These are phyloP conservation scores for Caranx ignobilis DNA, from an alignment of 2,113 vertebrate species.

Conservation along the genomic window DNA sequence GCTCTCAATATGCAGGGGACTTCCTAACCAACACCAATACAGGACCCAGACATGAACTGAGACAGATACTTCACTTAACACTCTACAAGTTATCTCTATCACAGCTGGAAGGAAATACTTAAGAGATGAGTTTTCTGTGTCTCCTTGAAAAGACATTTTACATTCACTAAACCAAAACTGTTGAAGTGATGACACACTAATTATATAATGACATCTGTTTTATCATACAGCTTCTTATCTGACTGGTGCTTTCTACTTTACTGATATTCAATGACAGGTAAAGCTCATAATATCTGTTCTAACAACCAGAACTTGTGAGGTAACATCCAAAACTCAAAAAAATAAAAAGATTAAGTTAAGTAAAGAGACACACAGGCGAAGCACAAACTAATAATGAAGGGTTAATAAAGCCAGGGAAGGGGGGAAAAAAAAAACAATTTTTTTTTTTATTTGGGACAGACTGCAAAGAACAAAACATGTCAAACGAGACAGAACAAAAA, in stretches of 20 bases:
- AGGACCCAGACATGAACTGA: slow-evolving; percentile 24
- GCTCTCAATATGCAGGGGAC: slow-evolving; percentile 7
- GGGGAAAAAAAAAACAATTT: neutral
- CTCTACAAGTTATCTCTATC: slow-evolving; percentile 8
- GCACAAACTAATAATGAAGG: slow-evolving; percentile 25
- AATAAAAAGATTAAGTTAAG: slow-evolving; percentile 30
- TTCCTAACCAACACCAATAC: slow-evolving; percentile 24
- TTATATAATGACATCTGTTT: neutral
- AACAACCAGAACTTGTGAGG: slow-evolving; percentile 31
- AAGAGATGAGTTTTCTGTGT: neutral
- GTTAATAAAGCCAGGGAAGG: neutral
- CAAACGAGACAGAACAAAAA: slow-evolving; percentile 44
- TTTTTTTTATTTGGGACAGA: slow-evolving; percentile 43
- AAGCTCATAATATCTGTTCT: neutral
- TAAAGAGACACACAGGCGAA: slow-evolving; percentile 20
- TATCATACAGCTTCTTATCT: neutral
- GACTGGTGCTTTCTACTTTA: neutral
- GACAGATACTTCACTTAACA: slow-evolving; percentile 4
- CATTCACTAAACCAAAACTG: neutral
- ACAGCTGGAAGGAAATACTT: neutral
- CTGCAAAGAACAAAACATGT: slow-evolving; percentile 41
- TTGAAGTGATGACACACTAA: neutral
- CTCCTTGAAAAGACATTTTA: neutral
- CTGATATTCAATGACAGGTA: slow-evolving; percentile 18
- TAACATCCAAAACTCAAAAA: slow-evolving; percentile 30